Conservation (phyloP, 2,113 vertebrate species). For the Halcyon malimbica region DNA sequence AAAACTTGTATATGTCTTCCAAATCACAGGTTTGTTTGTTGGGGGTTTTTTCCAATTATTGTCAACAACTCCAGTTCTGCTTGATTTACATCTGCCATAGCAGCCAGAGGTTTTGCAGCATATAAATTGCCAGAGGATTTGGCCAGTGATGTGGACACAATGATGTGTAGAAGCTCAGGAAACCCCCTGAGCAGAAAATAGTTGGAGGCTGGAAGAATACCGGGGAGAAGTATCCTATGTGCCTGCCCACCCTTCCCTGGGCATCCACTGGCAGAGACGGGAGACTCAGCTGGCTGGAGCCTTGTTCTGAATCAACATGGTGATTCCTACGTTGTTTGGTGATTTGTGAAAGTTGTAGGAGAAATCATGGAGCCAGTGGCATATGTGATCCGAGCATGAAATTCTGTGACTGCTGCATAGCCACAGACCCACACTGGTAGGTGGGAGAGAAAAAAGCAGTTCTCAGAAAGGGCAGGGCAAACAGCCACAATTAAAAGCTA, state of each 20-base stretch:
- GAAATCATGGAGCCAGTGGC: neutral
- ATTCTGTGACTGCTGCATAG: neutral
- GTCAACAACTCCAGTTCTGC: slow-evolving; percentile 1
- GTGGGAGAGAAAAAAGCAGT: neutral
- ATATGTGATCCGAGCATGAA: neutral
- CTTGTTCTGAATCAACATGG: neutral
- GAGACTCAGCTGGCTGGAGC: neutral
- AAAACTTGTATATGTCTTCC: slow-evolving; percentile 23
- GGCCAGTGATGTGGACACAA: neutral
- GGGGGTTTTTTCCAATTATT: neutral
- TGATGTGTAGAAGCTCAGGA: neutral
- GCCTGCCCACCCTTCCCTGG: neutral
- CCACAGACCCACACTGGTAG: neutral
- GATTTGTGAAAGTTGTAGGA: neutral
- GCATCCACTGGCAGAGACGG: neutral
- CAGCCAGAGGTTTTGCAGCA: slow-evolving; percentile 12
- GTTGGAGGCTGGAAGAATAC: neutral
- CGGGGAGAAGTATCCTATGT: rapidly evolving
- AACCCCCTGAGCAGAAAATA: neutral
- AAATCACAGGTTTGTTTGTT: neutral
- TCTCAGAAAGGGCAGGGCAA: slow-evolving; percentile 16
- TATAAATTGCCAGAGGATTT: slow-evolving; percentile 12
- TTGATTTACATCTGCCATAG: slow-evolving; percentile 24
- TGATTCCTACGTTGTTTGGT: neutral
- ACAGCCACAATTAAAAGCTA: slow-evolving; percentile 35